Evolutionary conservation across 2,113 vertebrate species (phyloP).

Genomic region (Meriones unguiculatus): DNA sequence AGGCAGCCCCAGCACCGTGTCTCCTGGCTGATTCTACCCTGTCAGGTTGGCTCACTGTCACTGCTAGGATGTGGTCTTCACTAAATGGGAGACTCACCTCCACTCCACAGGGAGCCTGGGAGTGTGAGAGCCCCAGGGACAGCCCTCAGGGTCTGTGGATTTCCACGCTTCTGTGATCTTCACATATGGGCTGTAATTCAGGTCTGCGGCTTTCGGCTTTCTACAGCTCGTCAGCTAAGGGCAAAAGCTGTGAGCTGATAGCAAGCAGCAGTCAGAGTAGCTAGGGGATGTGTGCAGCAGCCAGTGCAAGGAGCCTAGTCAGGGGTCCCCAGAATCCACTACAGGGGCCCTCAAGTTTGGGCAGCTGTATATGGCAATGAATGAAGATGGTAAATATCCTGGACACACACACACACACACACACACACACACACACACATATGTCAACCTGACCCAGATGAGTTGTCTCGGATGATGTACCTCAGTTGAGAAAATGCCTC

Average conservation of each 20-base stretch:
- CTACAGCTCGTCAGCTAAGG: not conserved
- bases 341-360: not conserved
- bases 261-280: not conserved
- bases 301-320: not conserved
- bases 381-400: not conserved
- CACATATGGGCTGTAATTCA: not conserved
- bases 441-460: not conserved
- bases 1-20: too few relatives aligned
- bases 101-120: not conserved
- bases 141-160: not conserved
- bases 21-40: not conserved
- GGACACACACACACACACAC: too few relatives aligned
- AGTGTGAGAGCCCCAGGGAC: not conserved
- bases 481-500: not conserved
- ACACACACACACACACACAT: too few relatives aligned
- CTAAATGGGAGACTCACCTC: not conserved
- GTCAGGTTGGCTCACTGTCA: not conserved
- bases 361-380: not conserved
- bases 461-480: not conserved
- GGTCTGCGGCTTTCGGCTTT: not conserved
- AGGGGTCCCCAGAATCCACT: too few relatives aligned
- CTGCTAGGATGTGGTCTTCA: not conserved
- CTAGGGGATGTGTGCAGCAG: not conserved
- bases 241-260: not conserved
- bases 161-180: not conserved